Conservation (phyloP, 2,888 invertebrate genomes). For the Galeruca laticollis region DNA sequence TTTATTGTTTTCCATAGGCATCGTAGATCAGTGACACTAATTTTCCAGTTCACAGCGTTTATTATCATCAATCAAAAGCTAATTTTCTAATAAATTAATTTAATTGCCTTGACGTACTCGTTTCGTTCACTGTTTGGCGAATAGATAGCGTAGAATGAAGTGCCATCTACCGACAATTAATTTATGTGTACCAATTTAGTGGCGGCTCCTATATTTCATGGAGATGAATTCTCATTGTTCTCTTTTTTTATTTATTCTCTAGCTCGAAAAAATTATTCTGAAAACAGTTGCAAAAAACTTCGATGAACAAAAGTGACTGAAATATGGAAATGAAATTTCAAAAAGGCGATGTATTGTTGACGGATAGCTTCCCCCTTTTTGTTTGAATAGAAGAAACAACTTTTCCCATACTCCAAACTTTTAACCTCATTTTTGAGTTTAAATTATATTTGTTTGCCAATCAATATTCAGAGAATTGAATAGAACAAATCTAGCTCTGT, state of each 20-base stretch:
- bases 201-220: not conserved
- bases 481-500: no score
- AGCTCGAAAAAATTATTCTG: not conserved
- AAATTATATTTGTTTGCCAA: no score
- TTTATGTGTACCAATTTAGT: slow-evolving; percentile 1
- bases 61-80: slow-evolving; percentile 32
- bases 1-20: not conserved
- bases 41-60: slow-evolving; percentile 18
- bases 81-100: slow-evolving; percentile 34
- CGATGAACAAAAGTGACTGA: no score
- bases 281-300: not conserved
- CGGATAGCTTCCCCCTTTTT: no score
- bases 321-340: no score
- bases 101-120: slow-evolving; percentile 15
- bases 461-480: no score
- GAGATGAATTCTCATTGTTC: not conserved
- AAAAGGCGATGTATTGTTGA: no score
- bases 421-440: no score
- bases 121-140: slow-evolving; percentile 18
- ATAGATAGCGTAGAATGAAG: slow-evolving; percentile 13
- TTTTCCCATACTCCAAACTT: no score
- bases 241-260: not conserved
- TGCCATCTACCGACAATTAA: not conserved
- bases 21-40: slow-evolving; percentile 21
- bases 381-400: no score